phyloP scores from a whole-genome alignment of 2,888 invertebrate species.

The Candidula unifasciata region DNA sequence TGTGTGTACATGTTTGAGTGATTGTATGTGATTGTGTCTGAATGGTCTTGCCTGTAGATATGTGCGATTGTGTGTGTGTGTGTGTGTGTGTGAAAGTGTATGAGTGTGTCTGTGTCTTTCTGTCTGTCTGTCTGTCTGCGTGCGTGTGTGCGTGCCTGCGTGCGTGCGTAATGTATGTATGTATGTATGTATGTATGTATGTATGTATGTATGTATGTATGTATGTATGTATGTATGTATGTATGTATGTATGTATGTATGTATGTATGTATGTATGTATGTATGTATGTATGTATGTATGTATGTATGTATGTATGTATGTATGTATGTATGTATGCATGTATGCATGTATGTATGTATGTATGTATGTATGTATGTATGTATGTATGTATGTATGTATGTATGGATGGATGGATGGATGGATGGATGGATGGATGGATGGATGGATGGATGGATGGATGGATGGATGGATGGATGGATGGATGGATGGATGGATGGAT shows the following conservation, averaged over 20 bases:
- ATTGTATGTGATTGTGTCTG: slow-evolving; percentile 34
- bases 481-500: too few relatives aligned
- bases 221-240: slow-evolving; percentile 22
- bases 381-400: slow-evolving; percentile 34
- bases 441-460: too few relatives aligned
- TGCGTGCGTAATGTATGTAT: slow-evolving; percentile 22
- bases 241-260: slow-evolving; percentile 14
- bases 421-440: slow-evolving; percentile 2
- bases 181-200: slow-evolving; percentile 25
- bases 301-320: slow-evolving; percentile 20
- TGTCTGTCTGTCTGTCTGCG: slow-evolving; percentile 28
- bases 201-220: slow-evolving; percentile 24
- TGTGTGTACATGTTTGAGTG: slow-evolving; percentile 27
- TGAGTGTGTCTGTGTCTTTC: slow-evolving; percentile 24
- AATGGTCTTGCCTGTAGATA: slow-evolving; percentile 20
- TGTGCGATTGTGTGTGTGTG: slow-evolving; percentile 23
- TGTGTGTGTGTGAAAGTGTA: slow-evolving; percentile 13
- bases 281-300: neutral
- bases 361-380: slow-evolving; percentile 33
- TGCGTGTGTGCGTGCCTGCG: slow-evolving; percentile 28
- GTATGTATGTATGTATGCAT: slow-evolving; percentile 17
- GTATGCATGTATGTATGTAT: slow-evolving; percentile 22
- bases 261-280: slow-evolving; percentile 14
- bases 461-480: too few relatives aligned
- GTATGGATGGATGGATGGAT: too few relatives aligned